Conservation (phyloP, 2,797 vertebrate species). For the Hydrophis major region DNA sequence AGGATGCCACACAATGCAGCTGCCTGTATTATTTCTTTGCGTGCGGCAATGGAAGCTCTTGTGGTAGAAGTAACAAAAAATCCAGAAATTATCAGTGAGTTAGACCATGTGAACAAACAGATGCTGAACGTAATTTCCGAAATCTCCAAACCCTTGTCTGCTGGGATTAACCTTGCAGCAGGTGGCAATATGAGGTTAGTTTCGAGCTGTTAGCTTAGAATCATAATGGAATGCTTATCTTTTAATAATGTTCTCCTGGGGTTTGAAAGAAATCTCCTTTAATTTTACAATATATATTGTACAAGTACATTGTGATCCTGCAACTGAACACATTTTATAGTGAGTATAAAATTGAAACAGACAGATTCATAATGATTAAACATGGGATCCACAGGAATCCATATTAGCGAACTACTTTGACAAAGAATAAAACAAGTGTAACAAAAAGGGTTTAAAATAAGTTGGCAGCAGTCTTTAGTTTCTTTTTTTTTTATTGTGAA, state of each 20-base stretch:
- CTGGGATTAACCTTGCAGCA: constrained; percentile 81
- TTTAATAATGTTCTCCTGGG: not conserved
- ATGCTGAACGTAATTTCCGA: constrained; percentile 84
- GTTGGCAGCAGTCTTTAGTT: not conserved
- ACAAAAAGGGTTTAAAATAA: not conserved
- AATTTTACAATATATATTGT: not conserved
- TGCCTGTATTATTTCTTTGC: constrained; percentile 78
- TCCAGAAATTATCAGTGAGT: constrained; percentile 77
- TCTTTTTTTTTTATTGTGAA: not conserved
- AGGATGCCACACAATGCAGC: constrained; percentile 77
- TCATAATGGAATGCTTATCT: not conserved
- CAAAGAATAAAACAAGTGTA: not conserved
- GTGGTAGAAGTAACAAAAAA: constrained; percentile 90
- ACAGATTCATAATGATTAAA: not conserved
- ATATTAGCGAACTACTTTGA: not conserved
- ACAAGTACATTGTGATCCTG: not conserved
- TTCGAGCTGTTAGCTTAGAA: fast-evolving
- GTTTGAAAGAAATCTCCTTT: not conserved
- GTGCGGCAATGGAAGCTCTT: constrained; percentile 87
- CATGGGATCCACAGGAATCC: not conserved
- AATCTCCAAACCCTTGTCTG: constrained; percentile 81
- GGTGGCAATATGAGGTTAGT: constrained; percentile 74
- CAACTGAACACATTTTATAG: not conserved
- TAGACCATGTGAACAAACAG: constrained; percentile 78
- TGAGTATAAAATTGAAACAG: not conserved